Evolutionary conservation across 2,888 invertebrate species (phyloP), one percentile per base, ranked within the genome.

Genomic region (Rhimphoctona megacephalus): DNA sequence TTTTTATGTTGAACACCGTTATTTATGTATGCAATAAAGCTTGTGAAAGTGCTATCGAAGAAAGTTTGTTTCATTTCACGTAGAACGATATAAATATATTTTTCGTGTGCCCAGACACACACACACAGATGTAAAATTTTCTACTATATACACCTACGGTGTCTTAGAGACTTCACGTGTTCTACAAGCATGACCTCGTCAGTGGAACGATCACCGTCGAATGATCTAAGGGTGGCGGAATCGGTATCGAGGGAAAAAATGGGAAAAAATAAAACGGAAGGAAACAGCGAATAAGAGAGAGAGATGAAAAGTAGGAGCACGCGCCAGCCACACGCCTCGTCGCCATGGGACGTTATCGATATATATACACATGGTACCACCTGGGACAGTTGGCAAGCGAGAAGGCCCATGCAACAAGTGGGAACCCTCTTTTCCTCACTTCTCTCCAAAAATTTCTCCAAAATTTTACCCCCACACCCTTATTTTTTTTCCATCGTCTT

Each of bases 381-480:
- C 93, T 93, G 93, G 93, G 94, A 94, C 94, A 94, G 94, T 94
- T 94, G 94, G 94, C 92, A 93, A 93, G 94, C 94, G 94, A 90
- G 91, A 89, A 90, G 88, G 67, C 54, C 67, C 25, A 25, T 36
- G 77, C 83, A 83, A 78, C 83, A 83, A 85, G 70, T 74, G 61
- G 80, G 82, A 77, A 73, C 80, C 81, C 64, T 85, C 74, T 72
- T 81, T 82, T 72, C 79, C 85, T 61, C 81, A 67, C 83, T 85
- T 87, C 85, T 72, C 85, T 76, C 81, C 79, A 77, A 76, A 82
- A 84, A 84, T 74, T 76, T 85, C 78, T 61, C 69, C 66, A 83
- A 77, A 83, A 83, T 83, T 83, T 83, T 61, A 74, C 74, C 80
- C 70, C 61, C 64, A 1, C 49, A 46, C n/a, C 57, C 64, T 17